Conservation (phyloP, 2,888 invertebrate species). For the Acheta domesticus region DNA sequence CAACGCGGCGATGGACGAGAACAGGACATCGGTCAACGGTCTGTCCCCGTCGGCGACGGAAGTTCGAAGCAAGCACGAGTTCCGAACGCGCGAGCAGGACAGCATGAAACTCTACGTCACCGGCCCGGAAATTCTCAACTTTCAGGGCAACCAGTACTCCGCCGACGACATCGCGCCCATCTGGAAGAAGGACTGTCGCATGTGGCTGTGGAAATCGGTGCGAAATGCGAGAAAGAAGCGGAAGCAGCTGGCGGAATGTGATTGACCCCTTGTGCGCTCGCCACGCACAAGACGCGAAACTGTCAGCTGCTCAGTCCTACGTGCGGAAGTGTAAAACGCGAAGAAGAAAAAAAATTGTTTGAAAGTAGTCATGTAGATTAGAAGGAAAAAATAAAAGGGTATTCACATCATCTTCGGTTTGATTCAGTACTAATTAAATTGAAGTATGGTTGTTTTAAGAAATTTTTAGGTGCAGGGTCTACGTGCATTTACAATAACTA, state of each 20-base stretch:
- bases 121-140: slow-evolving; percentile 44
- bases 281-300: too few species aligned
- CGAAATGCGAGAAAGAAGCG: slow-evolving; percentile 36
- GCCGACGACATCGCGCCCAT: slow-evolving; percentile 59
- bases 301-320: too few species aligned
- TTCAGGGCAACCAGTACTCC: slow-evolving; percentile 35
- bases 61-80: background rate
- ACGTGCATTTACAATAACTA: too few species aligned
- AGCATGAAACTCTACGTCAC: slow-evolving; percentile 12
- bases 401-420: too few species aligned
- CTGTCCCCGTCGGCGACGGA: background rate
- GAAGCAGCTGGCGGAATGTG: slow-evolving; percentile 25
- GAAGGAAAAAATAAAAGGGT: too few species aligned
- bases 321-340: too few species aligned
- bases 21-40: background rate
- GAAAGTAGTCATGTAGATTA: too few species aligned
- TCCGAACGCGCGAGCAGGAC: slow-evolving; percentile 11
- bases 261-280: too few species aligned
- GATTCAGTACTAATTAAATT: too few species aligned
- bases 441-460: too few species aligned
- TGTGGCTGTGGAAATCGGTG: slow-evolving; percentile 58
- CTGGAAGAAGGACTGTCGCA: slow-evolving; percentile 69
- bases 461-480: too few species aligned
- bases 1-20: background rate
- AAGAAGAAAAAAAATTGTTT: too few species aligned